phyloP scores from a whole-genome alignment of 2,113 vertebrate genomes.

The Mobula birostris region DNA sequence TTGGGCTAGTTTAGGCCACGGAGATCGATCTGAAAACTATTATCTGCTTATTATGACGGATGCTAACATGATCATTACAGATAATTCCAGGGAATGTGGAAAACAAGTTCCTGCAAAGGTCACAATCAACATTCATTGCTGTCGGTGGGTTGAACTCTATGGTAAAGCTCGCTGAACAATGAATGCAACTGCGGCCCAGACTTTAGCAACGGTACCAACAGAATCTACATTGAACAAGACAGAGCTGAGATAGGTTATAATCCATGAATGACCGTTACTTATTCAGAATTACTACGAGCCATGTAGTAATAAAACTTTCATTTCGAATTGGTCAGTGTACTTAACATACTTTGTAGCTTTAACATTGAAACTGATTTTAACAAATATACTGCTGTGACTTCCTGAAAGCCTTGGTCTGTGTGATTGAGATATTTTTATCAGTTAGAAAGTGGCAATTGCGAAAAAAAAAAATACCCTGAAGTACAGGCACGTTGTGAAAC shows the following conservation, averaged over 20 bases:
- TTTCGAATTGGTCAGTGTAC: background rate
- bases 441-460: background rate
- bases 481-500: background rate
- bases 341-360: background rate
- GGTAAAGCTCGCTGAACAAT: slow-evolving; percentile 98
- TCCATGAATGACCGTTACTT: background rate
- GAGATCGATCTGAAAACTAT: slow-evolving; percentile 47
- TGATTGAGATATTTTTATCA: background rate
- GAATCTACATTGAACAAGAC: background rate
- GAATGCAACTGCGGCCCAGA: slow-evolving; percentile 99
- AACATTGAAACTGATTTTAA: background rate
- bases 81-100: background rate
- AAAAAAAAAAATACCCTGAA: background rate
- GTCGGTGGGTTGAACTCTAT: slow-evolving; percentile 98
- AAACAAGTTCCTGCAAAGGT: slow-evolving; percentile 63
- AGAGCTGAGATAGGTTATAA: background rate
- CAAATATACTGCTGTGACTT: background rate
- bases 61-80: slow-evolving; percentile 39
- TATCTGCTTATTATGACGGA: slow-evolving; percentile 47
- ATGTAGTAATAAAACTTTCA: background rate
- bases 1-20: slow-evolving; percentile 36
- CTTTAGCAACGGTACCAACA: slow-evolving; percentile 51
- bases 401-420: slow-evolving; percentile 6
- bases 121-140: slow-evolving; percentile 99
- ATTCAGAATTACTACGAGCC: background rate